Percentiles rank a stretch among this genome's conserved stretches.
Evolutionary conservation across 2,888 invertebrate species (phyloP).

Genomic region (Tenodera sinensis): DNA sequence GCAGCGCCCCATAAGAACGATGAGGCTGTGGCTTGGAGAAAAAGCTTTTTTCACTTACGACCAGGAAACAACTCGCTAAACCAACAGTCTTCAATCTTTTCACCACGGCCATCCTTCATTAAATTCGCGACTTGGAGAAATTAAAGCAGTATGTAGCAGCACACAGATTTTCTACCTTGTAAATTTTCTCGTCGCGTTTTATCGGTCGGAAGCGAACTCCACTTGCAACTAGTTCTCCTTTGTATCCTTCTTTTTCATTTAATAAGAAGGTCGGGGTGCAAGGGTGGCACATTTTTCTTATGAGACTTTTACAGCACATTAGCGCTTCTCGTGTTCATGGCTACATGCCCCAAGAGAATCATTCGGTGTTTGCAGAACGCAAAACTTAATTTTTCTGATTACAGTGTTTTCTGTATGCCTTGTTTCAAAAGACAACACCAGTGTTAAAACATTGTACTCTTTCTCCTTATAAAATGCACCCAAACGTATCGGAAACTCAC

Average conservation of each 20-base stretch:
- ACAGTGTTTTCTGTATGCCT: too few relatives aligned
- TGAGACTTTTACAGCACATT: too few relatives aligned
- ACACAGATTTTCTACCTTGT: background rate
- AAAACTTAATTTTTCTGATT: too few relatives aligned
- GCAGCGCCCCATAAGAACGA: background rate
- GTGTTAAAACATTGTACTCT: too few relatives aligned
- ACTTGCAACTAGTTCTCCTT: background rate
- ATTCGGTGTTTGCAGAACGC: too few relatives aligned
- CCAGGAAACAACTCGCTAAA: background rate
- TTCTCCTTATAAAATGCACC: too few relatives aligned
- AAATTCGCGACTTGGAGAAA: background rate
- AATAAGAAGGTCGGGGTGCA: background rate
- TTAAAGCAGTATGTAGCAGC: background rate
- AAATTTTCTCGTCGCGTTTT: background rate
- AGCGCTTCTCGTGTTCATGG: too few relatives aligned
- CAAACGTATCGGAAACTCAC: too few relatives aligned
- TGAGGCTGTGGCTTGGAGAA: background rate
- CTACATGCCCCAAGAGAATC: too few relatives aligned
- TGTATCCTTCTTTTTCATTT: background rate
- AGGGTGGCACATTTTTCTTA: background rate
- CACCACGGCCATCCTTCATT: background rate
- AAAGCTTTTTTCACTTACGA: background rate
- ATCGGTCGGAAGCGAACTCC: background rate
- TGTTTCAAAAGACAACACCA: too few relatives aligned
- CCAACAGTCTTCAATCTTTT: background rate